Conservation (phyloP, 35 echinoderm and acorn worm genomes). For the Ophiothrix spiculata region DNA sequence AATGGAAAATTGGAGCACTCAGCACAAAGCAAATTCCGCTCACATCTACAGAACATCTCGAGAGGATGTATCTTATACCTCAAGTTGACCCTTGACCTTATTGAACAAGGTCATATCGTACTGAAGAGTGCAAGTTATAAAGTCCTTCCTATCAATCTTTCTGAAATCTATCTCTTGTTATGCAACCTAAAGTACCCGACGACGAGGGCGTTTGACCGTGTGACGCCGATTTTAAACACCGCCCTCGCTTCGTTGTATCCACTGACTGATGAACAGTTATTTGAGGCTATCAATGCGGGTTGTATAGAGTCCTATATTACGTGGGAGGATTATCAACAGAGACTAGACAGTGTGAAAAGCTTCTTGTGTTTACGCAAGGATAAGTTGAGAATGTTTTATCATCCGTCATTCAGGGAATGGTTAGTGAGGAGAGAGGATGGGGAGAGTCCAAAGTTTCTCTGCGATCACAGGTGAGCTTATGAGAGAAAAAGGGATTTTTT, state of each 20-base stretch:
- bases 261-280: constrained; percentile 57
- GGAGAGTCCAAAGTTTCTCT: constrained; percentile 89
- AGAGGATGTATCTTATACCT: constrained; percentile 86
- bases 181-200: constrained; percentile 94
- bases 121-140: constrained; percentile 85
- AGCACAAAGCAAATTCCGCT: constrained; percentile 63
- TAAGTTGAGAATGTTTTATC: constrained; percentile 84
- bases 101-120: constrained; percentile 80
- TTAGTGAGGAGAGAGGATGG: constrained; percentile 84
- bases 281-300: constrained; percentile 61
- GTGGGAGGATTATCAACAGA: constrained; percentile 65
- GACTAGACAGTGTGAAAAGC: constrained; percentile 52
- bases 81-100: constrained; percentile 93
- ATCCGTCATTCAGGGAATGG: constrained; percentile 99
- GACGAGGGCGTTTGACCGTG: constrained; percentile 78
- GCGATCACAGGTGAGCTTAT: constrained; percentile 91
- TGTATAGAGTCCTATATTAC: constrained; percentile 47
- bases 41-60: constrained; percentile 65
- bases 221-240: constrained; percentile 74
- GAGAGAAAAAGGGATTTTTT: too few species aligned
- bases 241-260: constrained; percentile 79
- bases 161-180: constrained; percentile 89
- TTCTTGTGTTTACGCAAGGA: constrained; percentile 79
- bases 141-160: constrained; percentile 89
- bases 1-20: constrained; percentile 90